Conservation (phyloP, 92 coral and sea anemone species). For the Porites lobata region DNA sequence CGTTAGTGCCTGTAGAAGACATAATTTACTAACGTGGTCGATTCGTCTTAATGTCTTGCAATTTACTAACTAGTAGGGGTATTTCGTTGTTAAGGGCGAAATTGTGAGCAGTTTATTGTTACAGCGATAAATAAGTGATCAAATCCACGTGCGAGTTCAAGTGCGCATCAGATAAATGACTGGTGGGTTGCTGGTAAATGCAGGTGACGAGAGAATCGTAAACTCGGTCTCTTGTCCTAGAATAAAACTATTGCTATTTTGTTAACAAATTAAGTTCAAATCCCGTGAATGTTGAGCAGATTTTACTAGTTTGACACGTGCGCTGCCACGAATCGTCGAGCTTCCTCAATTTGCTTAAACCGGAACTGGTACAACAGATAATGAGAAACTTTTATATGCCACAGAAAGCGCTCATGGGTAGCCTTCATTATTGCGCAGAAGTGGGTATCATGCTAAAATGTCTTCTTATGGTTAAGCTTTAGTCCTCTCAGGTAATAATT, state of each 20-base stretch:
- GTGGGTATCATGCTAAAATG: no score
- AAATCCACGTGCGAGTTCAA: slow-evolving; percentile 41
- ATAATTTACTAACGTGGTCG: not conserved
- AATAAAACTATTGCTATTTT: not conserved
- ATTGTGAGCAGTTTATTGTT: slow-evolving; percentile 8
- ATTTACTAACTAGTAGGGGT: not conserved
- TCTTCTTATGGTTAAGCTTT: no score
- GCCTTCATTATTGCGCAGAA: no score
- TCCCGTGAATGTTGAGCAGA: no score
- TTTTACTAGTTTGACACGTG: no score
- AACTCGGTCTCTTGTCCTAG: not conserved
- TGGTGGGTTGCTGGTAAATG: slow-evolving; percentile 43
- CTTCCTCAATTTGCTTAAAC: no score
- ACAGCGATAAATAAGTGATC: slow-evolving; percentile 5
- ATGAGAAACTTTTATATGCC: no score
- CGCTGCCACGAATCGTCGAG: no score
- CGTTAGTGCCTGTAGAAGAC: not conserved
- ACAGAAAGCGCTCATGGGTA: no score
- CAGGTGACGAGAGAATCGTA: slow-evolving; percentile 17
- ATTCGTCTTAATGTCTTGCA: not conserved
- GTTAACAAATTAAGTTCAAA: no score
- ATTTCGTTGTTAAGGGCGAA: not conserved
- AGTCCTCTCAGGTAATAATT: no score
- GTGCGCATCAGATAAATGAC: slow-evolving; percentile 20
- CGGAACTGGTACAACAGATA: no score